Percentiles rank a stretch among this genome's conserved stretches.
These are phyloP conservation scores for Caenorhabditis elegans DNA, from an alignment of 1,140 invertebrate genomes.

Conservation along the genomic window WBcel235 BX284606.5:7527001-7527500, in stretches of 20 bases:
- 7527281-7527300: constrained; percentile 3
- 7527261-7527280: constrained; percentile 11
- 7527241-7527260: constrained; percentile 40
- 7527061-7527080: background rate
- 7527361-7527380: background rate
- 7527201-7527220: constrained; percentile 46
- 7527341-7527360: too few relatives aligned
- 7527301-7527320: background rate
- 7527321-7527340: background rate
- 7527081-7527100: constrained; percentile 5
- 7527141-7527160: constrained; percentile 11
- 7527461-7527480: too few relatives aligned
- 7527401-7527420: background rate
- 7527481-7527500: too few relatives aligned
- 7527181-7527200: constrained; percentile 35
- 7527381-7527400: background rate
- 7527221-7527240: constrained; percentile 49
- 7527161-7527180: constrained; percentile 8
- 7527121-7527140: background rate
- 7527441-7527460: too few relatives aligned
- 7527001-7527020: constrained; percentile 18
- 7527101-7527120: background rate
- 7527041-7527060: constrained; percentile 7
- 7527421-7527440: too few relatives aligned
- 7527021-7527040: background rate